Evolutionary conservation across 2,113 vertebrate species (phyloP), one percentile per base, ranked within the genome.

Genomic region (Phalacrocorax pelagicus): DNA sequence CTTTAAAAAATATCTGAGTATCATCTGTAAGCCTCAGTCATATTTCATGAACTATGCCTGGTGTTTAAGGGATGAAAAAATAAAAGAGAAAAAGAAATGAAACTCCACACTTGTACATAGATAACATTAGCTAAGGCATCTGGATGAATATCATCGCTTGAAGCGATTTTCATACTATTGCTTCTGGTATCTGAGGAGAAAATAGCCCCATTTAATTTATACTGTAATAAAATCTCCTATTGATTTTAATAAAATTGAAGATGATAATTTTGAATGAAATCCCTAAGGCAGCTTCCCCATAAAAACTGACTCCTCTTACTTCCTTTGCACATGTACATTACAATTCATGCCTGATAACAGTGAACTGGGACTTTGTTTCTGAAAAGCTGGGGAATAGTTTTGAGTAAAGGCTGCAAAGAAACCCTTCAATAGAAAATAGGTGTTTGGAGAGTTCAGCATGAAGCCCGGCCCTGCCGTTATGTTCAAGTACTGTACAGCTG

Each of bases 181-280:
- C 92, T 96, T 93, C 96, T 90, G 91, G 74, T 97, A 82, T 96
- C 93, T 95, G 83, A 96, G 96, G 81, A 97, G 96, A 82, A 95
- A 96, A 94, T 92, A 95, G 71, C 82, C 91, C 95, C 89, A 77
- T 97, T 98, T 97, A 97, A 97, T 98, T 98, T 98, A 97, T 93
- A 95, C 87, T 86, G 89, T 96, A 97, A 97, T 98, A 97, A 98
- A 97, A 97, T 95, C 86, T 97, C 91, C 66, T 97, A 98, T 97
- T 97, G 98, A 98, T 98, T 98, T 98, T 97, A 97, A 98, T 98
- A 98, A 98, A 97, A 97, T 93, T 96, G 97, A 98, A 98, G 97
- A 94, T 52, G 65, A 97, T 97, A 57, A 96, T 97, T 98, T 97
- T 96, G 94, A 97, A 95, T 96, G 63, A 96, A 96, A 96, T 95